Percentiles rank a stretch among this genome's conserved stretches.
These are phyloP conservation scores for Halichoerus grypus DNA, from an alignment of 2,113 vertebrate species.

Conservation along the genomic window DNA sequence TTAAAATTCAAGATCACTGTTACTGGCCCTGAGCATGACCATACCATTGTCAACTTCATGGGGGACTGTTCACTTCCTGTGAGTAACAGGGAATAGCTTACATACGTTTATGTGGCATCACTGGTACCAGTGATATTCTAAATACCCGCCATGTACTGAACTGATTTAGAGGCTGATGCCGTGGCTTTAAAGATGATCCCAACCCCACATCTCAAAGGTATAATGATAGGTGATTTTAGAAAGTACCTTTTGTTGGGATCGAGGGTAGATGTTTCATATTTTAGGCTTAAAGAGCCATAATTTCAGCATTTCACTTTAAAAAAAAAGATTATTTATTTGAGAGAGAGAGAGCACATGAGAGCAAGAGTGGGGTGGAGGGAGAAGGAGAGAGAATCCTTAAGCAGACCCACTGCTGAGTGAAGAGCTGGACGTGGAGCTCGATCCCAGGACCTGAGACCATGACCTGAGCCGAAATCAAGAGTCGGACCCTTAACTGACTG, in stretches of 20 bases:
- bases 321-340: background rate
- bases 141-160: background rate
- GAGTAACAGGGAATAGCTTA: background rate
- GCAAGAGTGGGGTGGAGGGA: background rate
- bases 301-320: background rate
- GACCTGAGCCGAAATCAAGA: background rate
- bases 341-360: background rate
- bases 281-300: background rate
- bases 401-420: background rate
- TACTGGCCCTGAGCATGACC: background rate
- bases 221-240: background rate
- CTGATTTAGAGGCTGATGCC: background rate
- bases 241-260: background rate
- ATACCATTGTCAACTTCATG: background rate
- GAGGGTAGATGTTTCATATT: background rate
- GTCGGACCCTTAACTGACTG: background rate
- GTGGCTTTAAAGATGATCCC: background rate
- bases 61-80: background rate
- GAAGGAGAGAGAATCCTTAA: background rate
- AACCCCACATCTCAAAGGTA: background rate
- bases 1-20: background rate
- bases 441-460: background rate
- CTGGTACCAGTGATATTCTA: background rate
- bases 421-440: background rate
- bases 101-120: background rate